These are phyloP conservation scores for Aegithalos caudatus DNA, from an alignment of 2,113 vertebrate genomes.

Conservation along the genomic window DNA sequence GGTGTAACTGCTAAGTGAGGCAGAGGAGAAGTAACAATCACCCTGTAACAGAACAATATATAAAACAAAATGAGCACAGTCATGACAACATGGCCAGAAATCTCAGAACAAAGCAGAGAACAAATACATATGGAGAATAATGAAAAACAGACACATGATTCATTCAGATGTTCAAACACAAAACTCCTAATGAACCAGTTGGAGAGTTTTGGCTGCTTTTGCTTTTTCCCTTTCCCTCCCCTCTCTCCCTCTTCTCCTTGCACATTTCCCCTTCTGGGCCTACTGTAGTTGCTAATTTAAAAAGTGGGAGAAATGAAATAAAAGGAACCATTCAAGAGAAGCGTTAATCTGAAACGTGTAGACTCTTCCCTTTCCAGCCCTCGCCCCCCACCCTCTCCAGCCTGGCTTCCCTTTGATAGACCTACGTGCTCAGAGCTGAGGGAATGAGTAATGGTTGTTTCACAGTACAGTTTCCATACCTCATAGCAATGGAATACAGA, in stretches of 20 bases:
- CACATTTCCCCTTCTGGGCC: slow-evolving; percentile 26
- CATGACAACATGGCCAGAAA: slow-evolving; percentile 54
- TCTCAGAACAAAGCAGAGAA: slow-evolving; percentile 48
- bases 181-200: neutral
- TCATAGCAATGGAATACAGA: slow-evolving; percentile 77
- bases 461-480: slow-evolving; percentile 77
- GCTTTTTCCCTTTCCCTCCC: slow-evolving; percentile 1
- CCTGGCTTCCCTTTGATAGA: slow-evolving; percentile 29
- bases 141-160: slow-evolving; percentile 61
- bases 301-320: slow-evolving; percentile 32
- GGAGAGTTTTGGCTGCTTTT: slow-evolving; percentile 26
- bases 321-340: slow-evolving; percentile 33
- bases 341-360: slow-evolving; percentile 15
- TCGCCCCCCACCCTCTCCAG: neutral
- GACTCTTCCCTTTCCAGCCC: neutral
- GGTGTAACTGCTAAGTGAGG: slow-evolving; percentile 1
- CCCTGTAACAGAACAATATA: slow-evolving; percentile 26
- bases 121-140: slow-evolving; percentile 51
- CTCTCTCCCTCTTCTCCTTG: neutral
- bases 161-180: slow-evolving; percentile 53
- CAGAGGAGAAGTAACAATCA: slow-evolving; percentile 2
- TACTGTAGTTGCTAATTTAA: slow-evolving; percentile 46
- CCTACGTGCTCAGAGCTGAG: slow-evolving; percentile 40
- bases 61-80: slow-evolving; percentile 54
- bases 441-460: slow-evolving; percentile 67